phyloP scores from a whole-genome alignment of 2,888 invertebrate species.

The Agelastica alni region DNA sequence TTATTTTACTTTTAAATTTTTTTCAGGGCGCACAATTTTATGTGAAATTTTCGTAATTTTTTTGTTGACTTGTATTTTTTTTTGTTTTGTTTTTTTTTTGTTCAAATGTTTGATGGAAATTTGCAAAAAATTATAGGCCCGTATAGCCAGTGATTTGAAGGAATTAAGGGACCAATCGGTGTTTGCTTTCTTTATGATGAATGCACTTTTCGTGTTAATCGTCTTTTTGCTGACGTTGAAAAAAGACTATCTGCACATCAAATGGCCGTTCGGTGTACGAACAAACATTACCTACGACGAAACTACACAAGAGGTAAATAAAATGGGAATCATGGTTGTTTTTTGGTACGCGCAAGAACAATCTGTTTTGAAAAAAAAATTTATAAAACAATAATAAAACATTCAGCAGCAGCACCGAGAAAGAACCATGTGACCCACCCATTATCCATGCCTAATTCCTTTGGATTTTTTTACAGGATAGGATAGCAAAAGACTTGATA shows the following conservation, averaged over 20 bases:
- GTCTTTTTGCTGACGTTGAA: slow-evolving; percentile 98
- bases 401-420: slow-evolving; percentile 35
- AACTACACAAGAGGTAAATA: slow-evolving; percentile 88
- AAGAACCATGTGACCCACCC: slow-evolving; percentile 59
- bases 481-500: slow-evolving; percentile 87
- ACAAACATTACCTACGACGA: slow-evolving; percentile 92
- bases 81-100: too few relatives aligned
- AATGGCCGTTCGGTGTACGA: slow-evolving; percentile 95
- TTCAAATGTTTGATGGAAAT: too few relatives aligned
- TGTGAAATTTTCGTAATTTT: too few relatives aligned
- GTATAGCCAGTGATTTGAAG: slow-evolving; percentile 88
- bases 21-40: too few relatives aligned
- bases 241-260: slow-evolving; percentile 94
- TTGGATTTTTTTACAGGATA: slow-evolving; percentile 70
- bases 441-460: slow-evolving; percentile 58
- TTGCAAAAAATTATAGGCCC: slow-evolving; percentile 70
- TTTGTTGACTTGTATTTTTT: too few relatives aligned
- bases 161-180: slow-evolving; percentile 94
- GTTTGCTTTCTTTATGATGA: slow-evolving; percentile 98
- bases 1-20: too few relatives aligned
- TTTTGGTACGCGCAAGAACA: slow-evolving; percentile 22
- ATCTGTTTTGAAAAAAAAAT: not conserved
- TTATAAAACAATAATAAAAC: not conserved
- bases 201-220: slow-evolving; percentile 97
- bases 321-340: slow-evolving; percentile 45